Evolutionary conservation across 2,797 vertebrate species (phyloP).

Genomic region (Girardinus metallicus): DNA sequence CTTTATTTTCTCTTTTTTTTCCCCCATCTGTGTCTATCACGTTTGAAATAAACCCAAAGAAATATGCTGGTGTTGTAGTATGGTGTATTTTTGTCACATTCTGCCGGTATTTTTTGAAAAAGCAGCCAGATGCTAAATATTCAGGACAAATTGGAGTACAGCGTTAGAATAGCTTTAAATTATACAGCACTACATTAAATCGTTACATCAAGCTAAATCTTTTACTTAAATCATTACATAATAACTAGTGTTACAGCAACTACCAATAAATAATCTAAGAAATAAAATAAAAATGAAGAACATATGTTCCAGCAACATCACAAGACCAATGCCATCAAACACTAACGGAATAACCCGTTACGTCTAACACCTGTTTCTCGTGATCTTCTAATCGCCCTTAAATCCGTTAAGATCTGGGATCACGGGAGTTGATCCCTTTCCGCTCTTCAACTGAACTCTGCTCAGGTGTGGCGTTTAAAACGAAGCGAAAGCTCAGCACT

Average conservation of each 20-base stretch:
- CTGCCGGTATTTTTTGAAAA: too few relatives aligned
- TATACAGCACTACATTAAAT: neutral
- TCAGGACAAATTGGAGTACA: neutral
- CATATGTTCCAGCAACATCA: neutral
- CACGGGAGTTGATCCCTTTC: slow-evolving; percentile 35
- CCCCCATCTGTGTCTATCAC: too few relatives aligned
- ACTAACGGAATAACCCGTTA: slow-evolving; percentile 19
- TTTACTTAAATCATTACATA: neutral
- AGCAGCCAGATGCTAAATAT: too few relatives aligned
- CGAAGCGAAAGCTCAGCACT: slow-evolving; percentile 22
- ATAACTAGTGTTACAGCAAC: neutral
- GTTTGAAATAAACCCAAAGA: too few relatives aligned
- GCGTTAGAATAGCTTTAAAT: neutral
- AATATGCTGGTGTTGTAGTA: too few relatives aligned
- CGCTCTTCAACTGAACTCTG: slow-evolving; percentile 37
- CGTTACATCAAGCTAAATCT: neutral
- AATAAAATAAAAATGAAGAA: neutral
- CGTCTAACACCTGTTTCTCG: slow-evolving; percentile 46
- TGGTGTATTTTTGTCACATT: too few relatives aligned
- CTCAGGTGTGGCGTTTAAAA: slow-evolving; percentile 37
- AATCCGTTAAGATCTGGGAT: slow-evolving; percentile 35
- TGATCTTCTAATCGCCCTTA: slow-evolving; percentile 30
- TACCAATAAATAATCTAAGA: neutral
- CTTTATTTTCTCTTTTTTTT: too few relatives aligned
- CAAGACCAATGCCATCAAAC: slow-evolving; percentile 16